These are phyloP conservation scores for Apodemia hepburni DNA, from an alignment of 2,888 invertebrate genomes.

Conservation along the genomic window DNA sequence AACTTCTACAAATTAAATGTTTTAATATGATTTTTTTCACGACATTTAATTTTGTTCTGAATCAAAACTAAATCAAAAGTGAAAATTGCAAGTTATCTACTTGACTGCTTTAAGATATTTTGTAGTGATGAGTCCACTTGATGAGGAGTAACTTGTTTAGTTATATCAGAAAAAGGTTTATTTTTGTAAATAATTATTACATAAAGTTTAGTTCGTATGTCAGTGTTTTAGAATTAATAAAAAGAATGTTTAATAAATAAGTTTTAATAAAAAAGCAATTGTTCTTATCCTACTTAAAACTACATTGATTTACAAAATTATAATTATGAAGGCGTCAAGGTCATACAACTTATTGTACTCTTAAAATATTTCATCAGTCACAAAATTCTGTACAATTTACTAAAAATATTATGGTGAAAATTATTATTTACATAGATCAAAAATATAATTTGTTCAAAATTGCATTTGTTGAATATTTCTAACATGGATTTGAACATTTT, in stretches of 20 bases:
- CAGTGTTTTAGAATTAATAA: constrained; percentile 24
- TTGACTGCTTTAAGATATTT: too few species aligned
- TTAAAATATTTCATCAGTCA: constrained; percentile 11
- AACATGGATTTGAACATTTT: constrained; percentile 1
- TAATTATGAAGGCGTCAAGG: not conserved
- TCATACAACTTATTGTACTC: not conserved
- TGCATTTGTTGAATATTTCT: not conserved
- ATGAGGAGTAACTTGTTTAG: not conserved
- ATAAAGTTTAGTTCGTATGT: not conserved
- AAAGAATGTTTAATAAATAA: constrained; percentile 63
- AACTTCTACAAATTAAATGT: too few species aligned
- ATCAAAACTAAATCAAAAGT: too few species aligned
- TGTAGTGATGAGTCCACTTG: not conserved
- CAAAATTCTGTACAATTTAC: constrained; percentile 1
- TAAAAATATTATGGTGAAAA: not conserved
- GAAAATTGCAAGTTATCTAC: too few species aligned
- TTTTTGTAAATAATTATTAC: constrained; percentile 9
- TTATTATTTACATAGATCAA: constrained; percentile 4
- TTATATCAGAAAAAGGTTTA: constrained; percentile 1
- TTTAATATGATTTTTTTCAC: too few species aligned
- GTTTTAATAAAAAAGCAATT: constrained; percentile 52
- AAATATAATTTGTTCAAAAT: not conserved
- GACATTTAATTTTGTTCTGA: too few species aligned
- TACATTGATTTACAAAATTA: constrained; percentile 58
- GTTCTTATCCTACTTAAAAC: constrained; percentile 54